Evolutionary conservation across 2,888 invertebrate species (phyloP).

Genomic region (Drosophila barbarae): DNA sequence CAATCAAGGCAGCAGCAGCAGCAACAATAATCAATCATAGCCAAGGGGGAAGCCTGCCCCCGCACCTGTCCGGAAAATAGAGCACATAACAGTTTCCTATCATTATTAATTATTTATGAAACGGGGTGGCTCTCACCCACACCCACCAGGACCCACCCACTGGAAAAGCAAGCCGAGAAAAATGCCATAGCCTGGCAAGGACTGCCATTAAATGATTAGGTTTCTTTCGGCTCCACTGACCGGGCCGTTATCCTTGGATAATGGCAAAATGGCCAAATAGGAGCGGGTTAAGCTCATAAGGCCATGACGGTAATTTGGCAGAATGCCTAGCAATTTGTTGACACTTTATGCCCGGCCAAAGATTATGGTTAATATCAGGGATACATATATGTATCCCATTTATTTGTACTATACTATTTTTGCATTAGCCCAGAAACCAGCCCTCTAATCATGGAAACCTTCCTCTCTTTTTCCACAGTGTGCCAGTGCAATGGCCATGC

Average conservation of each 20-base stretch:
- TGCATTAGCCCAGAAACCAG: no score
- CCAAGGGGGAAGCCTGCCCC: conserved; percentile 10
- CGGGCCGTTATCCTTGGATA: conserved; percentile 16
- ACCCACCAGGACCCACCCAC: not conserved
- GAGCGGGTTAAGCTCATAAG: conserved; percentile 35
- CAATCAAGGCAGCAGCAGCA: conserved; percentile 55
- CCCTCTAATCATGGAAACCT: not conserved
- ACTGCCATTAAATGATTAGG: conserved; percentile 65
- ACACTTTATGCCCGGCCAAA: not conserved
- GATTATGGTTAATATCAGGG: not conserved
- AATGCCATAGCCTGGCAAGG: conserved; percentile 4
- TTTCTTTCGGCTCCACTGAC: conserved; percentile 29
- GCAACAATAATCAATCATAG: conserved; percentile 65
- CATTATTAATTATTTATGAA: conserved; percentile 70
- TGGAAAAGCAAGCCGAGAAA: not conserved
- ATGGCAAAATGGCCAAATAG: conserved; percentile 8
- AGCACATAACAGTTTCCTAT: conserved; percentile 60
- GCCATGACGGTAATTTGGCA: conserved; percentile 17
- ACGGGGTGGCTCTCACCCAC: not conserved
- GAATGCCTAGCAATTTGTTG: not conserved
- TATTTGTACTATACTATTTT: not conserved
- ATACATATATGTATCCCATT: not conserved
- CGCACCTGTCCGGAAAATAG: conserved; percentile 39
- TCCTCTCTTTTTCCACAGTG: conserved; percentile 83
- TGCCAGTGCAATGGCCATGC: conserved; percentile 99